Percentiles rank a stretch among this genome's conserved stretches.
Evolutionary conservation across 2,113 vertebrate species (phyloP).

Genomic region (Coreoperca whiteheadi): DNA sequence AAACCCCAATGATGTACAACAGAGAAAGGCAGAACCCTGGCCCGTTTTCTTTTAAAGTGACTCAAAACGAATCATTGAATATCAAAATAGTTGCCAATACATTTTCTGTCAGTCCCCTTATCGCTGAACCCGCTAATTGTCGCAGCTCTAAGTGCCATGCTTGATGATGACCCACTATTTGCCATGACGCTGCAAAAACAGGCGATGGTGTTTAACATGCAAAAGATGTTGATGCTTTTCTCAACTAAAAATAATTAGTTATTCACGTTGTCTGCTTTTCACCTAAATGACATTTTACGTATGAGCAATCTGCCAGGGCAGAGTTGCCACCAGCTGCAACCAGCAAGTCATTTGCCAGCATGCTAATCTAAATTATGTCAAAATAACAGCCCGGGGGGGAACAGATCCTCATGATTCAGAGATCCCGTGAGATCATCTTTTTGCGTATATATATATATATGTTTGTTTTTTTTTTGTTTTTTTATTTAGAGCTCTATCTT

Average conservation of each 20-base stretch:
- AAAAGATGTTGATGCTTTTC: slow-evolving; percentile 17
- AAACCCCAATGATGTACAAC: not conserved
- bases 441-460: not conserved
- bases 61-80: not conserved
- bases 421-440: not conserved
- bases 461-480: too few species aligned
- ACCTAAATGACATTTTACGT: slow-evolving; percentile 49
- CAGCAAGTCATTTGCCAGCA: slow-evolving; percentile 14
- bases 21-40: not conserved
- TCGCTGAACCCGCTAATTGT: not conserved
- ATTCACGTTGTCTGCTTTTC: slow-evolving; percentile 13
- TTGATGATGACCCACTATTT: not conserved
- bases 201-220: slow-evolving; percentile 1
- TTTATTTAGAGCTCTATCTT: not conserved
- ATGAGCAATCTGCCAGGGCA: slow-evolving; percentile 33
- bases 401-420: slow-evolving; percentile 6
- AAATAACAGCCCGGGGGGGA: slow-evolving; percentile 10
- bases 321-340: slow-evolving; percentile 27
- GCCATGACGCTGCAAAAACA: not conserved
- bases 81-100: not conserved
- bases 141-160: too few species aligned
- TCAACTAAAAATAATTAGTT: slow-evolving; percentile 18
- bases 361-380: slow-evolving; percentile 16
- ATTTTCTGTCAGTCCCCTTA: too few species aligned
- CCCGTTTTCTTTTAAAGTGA: not conserved